Evolutionary conservation across 2,113 vertebrate species (phyloP), one percentile per base, ranked within the genome.

Genomic region (Ciconia boyciana): DNA sequence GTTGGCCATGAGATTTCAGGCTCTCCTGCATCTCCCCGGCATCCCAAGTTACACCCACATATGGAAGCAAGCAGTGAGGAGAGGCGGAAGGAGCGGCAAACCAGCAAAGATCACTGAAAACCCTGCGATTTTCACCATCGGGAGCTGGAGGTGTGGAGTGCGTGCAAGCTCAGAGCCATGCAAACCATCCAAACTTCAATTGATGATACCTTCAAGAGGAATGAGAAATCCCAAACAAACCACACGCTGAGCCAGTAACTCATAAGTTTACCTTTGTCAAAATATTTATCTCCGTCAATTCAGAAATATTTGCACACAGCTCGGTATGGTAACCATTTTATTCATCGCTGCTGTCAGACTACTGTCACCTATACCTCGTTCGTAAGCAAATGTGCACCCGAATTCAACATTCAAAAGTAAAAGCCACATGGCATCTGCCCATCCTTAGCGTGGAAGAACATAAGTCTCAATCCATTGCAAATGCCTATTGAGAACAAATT

Each of bases 201-300:
- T 68, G 57, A 81, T 82, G 46, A 51, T 8, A 60, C 9, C 70
- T 76, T 90, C 79, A 52, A 41, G 22, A 52, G 86, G 24, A 87
- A 87, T n/a, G 36, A 84, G n/a, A 96, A 95, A 90, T 55, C 18
- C 82, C 55, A 80, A 95, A 86, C 25, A 93, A 83, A 49, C 22
- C 43, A 54, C 46, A 74, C 76, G 26, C 54, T 89, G 32, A 75
- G 25, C 17, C 70, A 93, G 39, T 60, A 95, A 70, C 19, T 72
- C 55, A 49, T n/a, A 41, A 71, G 75, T 57, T 72, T 55, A 26
- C 89, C 71, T 88, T 48, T 49, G 34, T 69, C 66, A 87, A 72
- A 86, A 41, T 61, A 92, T 94, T 89, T 70, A 20, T 91, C 61
- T 55, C 48, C 65, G 61, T 83, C 74, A 71, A 9, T 64, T 81